These are phyloP conservation scores for Agapostemon virescens DNA, from an alignment of 2,888 invertebrate genomes.

Conservation along the genomic window DNA sequence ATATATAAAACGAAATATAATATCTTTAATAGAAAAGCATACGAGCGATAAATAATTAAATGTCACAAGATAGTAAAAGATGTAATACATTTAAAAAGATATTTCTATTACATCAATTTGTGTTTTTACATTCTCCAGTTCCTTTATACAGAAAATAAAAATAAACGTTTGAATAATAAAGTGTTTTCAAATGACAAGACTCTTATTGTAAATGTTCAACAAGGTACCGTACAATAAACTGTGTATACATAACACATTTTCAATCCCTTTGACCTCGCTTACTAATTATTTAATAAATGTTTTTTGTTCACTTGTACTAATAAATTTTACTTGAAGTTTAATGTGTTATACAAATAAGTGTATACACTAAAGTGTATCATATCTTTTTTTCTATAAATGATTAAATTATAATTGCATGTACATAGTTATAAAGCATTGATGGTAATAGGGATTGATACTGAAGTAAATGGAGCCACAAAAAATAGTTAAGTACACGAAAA, in stretches of 20 bases:
- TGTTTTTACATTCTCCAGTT: constrained; percentile 32
- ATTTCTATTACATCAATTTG: constrained; percentile 27
- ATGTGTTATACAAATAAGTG: constrained; percentile 62
- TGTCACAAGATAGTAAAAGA: constrained; percentile 1
- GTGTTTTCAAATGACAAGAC: constrained; percentile 59
- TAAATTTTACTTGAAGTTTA: constrained; percentile 49
- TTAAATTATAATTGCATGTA: constrained; percentile 28
- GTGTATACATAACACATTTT: constrained; percentile 74
- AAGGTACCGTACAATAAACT: constrained; percentile 77
- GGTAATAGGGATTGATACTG: not conserved
- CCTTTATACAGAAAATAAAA: constrained; percentile 14
- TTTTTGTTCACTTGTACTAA: constrained; percentile 32
- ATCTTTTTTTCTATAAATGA: constrained; percentile 15
- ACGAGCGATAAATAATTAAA: constrained; percentile 5
- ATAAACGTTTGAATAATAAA: constrained; percentile 36
- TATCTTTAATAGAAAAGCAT: constrained; percentile 1
- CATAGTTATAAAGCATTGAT: constrained; percentile 13
- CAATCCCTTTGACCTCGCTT: constrained; percentile 59
- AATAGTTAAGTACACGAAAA: constrained; percentile 35
- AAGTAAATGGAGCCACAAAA: constrained; percentile 4
- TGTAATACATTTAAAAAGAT: constrained; percentile 7
- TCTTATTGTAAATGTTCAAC: constrained; percentile 76
- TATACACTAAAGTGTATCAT: constrained; percentile 57
- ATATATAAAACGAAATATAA: constrained; percentile 13
- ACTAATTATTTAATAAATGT: constrained; percentile 48